These are phyloP conservation scores for Scyliorhinus canicula DNA, from an alignment of 2,797 vertebrate species.

Conservation along the genomic window DNA sequence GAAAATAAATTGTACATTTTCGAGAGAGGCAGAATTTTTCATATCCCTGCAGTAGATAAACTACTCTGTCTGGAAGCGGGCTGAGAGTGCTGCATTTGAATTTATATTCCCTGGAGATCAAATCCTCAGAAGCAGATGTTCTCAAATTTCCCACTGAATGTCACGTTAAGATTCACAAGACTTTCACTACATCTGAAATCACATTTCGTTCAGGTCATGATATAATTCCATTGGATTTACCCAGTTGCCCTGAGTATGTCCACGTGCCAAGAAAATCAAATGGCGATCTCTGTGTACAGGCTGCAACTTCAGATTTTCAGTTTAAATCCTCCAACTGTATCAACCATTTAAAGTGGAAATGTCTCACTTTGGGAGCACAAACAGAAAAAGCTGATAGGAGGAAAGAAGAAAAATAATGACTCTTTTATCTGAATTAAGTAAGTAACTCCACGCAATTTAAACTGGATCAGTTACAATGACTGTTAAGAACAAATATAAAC, in stretches of 20 bases:
- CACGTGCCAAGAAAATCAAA: not conserved
- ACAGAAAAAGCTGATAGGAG: not conserved
- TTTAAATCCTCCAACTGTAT: not conserved
- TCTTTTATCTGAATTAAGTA: not conserved
- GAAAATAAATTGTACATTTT: not conserved
- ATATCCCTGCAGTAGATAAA: not conserved
- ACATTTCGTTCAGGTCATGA: constrained; percentile 2
- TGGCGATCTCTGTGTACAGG: not conserved
- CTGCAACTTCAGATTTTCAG: not conserved
- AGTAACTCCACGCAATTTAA: not conserved
- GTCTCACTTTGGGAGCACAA: not conserved
- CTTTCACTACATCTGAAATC: not conserved
- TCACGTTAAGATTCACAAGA: not conserved
- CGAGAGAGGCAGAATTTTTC: not conserved
- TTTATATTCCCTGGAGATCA: not conserved
- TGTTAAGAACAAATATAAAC: not conserved
- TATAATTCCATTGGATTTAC: not conserved
- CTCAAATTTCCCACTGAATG: not conserved
- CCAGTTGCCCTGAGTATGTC: not conserved
- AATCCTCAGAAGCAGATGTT: not conserved
- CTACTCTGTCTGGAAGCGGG: not conserved
- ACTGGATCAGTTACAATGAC: not conserved
- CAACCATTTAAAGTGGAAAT: not conserved
- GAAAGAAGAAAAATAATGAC: not conserved
- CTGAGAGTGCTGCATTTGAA: not conserved